These are phyloP conservation scores for Coracias cyanogaster DNA, from an alignment of 2,797 vertebrate species.

Conservation along the genomic window DNA sequence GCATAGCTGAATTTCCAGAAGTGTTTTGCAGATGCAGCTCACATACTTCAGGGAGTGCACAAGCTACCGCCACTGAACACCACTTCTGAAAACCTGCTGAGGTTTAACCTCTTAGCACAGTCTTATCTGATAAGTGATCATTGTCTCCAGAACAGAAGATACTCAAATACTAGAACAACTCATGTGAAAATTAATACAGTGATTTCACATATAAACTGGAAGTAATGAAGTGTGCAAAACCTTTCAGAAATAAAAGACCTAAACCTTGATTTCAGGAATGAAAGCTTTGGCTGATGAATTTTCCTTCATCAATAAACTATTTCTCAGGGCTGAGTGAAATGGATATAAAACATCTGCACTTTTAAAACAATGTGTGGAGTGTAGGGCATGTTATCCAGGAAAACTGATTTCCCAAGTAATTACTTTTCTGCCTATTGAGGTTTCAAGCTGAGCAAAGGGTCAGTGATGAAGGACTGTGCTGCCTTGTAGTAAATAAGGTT, in stretches of 20 bases:
- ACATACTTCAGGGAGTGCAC: not conserved
- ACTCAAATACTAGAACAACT: not conserved
- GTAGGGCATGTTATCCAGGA: constrained; percentile 4
- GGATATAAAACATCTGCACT: not conserved
- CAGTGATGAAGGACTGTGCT: constrained; percentile 11
- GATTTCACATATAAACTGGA: constrained; percentile 14
- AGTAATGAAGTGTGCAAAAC: not conserved
- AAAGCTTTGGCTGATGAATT: constrained; percentile 20
- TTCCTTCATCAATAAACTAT: constrained; percentile 21
- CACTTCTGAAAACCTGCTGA: not conserved
- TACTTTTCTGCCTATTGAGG: constrained; percentile 41
- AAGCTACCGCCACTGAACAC: not conserved
- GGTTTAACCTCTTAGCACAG: not conserved
- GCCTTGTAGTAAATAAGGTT: constrained; percentile 27
- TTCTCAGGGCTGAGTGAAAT: not conserved
- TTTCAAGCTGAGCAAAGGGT: constrained; percentile 19
- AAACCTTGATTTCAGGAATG: not conserved
- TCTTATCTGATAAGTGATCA: not conserved
- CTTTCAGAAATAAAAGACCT: not conserved
- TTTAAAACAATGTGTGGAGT: not conserved
- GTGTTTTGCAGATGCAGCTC: not conserved
- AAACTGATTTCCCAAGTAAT: constrained; percentile 59
- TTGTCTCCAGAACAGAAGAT: not conserved
- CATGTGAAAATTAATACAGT: not conserved
- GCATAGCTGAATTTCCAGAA: not conserved